These are phyloP conservation scores for Smittia sp. DNA, from an alignment of 2,888 invertebrate genomes.

Conservation along the genomic window DNA sequence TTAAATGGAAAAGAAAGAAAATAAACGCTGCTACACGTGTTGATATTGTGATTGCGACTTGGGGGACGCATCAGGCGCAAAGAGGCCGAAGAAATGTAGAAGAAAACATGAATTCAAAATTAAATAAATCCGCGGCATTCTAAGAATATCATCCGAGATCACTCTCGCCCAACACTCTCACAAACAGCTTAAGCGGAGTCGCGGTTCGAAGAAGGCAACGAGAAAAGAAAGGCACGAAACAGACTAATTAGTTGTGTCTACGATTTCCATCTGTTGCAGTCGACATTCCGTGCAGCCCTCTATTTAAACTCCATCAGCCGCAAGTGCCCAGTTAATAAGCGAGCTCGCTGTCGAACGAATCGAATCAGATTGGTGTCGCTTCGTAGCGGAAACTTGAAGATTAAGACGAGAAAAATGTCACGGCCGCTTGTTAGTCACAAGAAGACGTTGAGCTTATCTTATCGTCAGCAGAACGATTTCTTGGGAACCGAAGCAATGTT, in stretches of 20 bases:
- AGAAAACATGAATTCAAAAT: background rate
- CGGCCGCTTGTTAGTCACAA: background rate
- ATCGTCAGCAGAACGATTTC: background rate
- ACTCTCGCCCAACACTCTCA: background rate
- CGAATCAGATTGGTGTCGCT: background rate
- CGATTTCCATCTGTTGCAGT: constrained; percentile 25
- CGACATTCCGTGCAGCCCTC: background rate
- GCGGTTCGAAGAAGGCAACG: constrained; percentile 6
- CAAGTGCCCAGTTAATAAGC: constrained; percentile 1
- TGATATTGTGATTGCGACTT: constrained; percentile 9
- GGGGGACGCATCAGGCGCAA: background rate
- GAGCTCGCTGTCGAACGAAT: background rate
- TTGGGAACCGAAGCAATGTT: background rate
- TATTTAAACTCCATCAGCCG: background rate
- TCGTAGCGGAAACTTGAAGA: background rate
- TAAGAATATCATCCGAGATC: constrained; percentile 13
- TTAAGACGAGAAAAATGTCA: background rate
- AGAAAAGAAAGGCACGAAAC: background rate
- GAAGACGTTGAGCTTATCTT: background rate
- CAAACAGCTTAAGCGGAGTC: background rate
- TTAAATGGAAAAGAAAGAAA: constrained; percentile 6
- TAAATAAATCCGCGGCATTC: constrained; percentile 16
- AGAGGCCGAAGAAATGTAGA: background rate
- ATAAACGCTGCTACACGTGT: constrained; percentile 3
- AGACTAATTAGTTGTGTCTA: constrained; percentile 13